Conservation (phyloP, 2,797 vertebrate genomes). For the Anguilla marmorata region DNA sequence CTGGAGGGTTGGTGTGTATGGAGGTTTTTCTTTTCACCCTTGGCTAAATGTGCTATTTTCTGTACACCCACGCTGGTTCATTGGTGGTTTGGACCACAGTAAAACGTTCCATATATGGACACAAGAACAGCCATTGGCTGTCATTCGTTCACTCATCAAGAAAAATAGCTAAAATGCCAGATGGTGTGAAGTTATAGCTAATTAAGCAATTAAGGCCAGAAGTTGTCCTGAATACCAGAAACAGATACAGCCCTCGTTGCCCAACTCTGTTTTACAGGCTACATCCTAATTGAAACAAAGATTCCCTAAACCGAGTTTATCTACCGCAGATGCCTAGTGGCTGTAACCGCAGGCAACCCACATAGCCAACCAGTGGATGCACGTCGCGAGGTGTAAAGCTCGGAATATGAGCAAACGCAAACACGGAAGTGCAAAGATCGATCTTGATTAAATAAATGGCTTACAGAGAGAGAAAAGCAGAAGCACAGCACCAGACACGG, state of each 20-base stretch:
- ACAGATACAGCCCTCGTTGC: too few species aligned
- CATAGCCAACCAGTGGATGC: conserved; percentile 55
- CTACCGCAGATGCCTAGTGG: not conserved
- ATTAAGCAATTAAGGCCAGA: not conserved
- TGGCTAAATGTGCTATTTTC: not conserved
- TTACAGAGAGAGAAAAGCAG: not conserved
- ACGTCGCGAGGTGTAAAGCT: not conserved
- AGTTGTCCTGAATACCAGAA: not conserved
- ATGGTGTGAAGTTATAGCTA: not conserved
- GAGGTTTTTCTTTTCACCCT: not conserved
- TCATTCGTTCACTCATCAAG: not conserved
- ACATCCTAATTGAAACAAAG: not conserved
- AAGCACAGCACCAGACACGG: not conserved
- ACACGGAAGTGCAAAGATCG: conserved; percentile 50
- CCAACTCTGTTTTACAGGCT: not conserved
- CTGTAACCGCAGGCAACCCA: conserved; percentile 63
- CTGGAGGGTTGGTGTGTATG: not conserved
- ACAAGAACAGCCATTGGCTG: not conserved
- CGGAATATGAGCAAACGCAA: conserved; percentile 35
- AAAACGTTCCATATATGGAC: not conserved
- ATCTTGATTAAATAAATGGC: conserved; percentile 52
- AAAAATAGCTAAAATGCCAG: not conserved
- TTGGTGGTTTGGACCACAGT: not conserved
- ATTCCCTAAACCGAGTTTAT: conserved; percentile 53
- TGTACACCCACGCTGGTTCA: not conserved